A percentile compares a stretch with the other conserved stretches of the same genome.
Conservation (phyloP, 2,888 invertebrate genomes). For the Dexiosoma caninum region DNA sequence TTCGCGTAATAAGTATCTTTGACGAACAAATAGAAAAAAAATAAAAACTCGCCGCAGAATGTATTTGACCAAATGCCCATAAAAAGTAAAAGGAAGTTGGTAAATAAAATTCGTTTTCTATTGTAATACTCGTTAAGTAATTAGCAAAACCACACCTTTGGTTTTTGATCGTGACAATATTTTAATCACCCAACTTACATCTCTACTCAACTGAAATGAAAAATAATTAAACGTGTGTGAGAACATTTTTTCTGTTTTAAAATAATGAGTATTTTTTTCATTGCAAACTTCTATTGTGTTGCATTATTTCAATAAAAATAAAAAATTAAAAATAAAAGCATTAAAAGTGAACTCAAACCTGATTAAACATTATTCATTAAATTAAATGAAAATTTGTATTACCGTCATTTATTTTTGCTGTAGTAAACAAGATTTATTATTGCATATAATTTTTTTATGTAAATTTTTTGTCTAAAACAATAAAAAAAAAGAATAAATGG, state of each 20-base stretch:
- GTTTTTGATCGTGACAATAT: constrained; percentile 56
- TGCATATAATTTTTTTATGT: background rate
- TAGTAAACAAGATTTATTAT: background rate
- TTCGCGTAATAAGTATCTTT: too few relatives aligned
- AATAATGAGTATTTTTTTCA: constrained; percentile 12
- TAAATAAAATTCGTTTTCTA: background rate
- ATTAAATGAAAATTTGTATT: background rate
- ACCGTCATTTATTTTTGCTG: background rate
- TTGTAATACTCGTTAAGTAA: constrained; percentile 1
- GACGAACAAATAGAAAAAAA: background rate
- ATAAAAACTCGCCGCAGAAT: background rate
- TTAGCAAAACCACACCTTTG: constrained; percentile 32
- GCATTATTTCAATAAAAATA: constrained; percentile 1
- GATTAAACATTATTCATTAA: background rate
- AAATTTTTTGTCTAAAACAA: too few relatives aligned
- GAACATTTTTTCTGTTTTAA: background rate
- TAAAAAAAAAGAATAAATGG: too few relatives aligned
- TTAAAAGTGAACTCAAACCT: background rate
- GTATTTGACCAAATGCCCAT: background rate
- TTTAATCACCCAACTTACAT: constrained; percentile 47
- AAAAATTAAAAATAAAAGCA: too few relatives aligned
- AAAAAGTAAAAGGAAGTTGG: constrained; percentile 5
- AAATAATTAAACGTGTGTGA: background rate
- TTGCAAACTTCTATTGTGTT: constrained; percentile 24
- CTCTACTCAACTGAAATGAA: background rate